Evolutionary conservation across 2,888 invertebrate genomes (phyloP), one percentile per base, ranked within the genome.

Genomic region (Dynastes maya): DNA sequence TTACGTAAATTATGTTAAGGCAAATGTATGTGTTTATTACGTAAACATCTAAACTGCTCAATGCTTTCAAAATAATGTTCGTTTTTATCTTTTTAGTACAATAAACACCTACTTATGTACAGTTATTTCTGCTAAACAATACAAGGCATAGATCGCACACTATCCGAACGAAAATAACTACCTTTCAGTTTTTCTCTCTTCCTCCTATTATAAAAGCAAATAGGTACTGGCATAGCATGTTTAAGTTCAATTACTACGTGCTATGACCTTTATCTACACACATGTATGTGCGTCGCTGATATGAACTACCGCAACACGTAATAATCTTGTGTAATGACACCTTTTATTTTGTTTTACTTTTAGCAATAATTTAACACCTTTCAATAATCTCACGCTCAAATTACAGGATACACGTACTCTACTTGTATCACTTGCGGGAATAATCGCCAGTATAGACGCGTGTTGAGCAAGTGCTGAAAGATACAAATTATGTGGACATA

Each of bases 231-330:
- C 5, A 13, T 29, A 63, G 63, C 63, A 63, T 63, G 63, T 32
- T 63, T 63, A 63, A 32, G 29, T 29, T 27, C 63, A 63, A 63
- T 63, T 63, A 29, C 27, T 29, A 63, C 32, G 63, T 63, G 63
- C 63, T 29, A 37, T 63, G 63, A 63, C 63, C 29, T 63, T 32
- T 63, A 63, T 63, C 27, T 11, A 29, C 63, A 27, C n/a, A 63
- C 11, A 32, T 29, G 32, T 63, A 63, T 13, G 16, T 16, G 55
- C 13, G 55, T 27, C 22, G 55, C 22, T 58, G 8, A 8, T 58
- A 58, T 63, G 27, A 63, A 63, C 63, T 63, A 29, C 63, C 29
- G 9, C 29, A 29, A 29, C 63, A 63, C 27, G 63, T 63, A 63
- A 63, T 63, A 29, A 63, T 32, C 13, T 32, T 29, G 32, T 63